Evolutionary conservation across 2,888 invertebrate species (phyloP).

Genomic region (Rhamnusium bicolor): DNA sequence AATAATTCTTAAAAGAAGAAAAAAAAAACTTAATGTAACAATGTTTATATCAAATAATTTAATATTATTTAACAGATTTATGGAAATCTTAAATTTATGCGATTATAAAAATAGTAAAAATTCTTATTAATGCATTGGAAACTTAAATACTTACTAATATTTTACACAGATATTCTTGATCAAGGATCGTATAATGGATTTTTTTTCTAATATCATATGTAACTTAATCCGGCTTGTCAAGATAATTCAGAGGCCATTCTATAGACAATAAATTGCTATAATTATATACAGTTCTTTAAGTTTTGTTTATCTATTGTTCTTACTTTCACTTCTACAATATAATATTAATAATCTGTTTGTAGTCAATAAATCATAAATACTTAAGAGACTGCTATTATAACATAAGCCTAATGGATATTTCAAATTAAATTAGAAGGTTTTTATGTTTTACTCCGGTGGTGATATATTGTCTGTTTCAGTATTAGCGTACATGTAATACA

Average conservation of each 20-base stretch:
- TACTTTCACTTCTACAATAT: conserved; percentile 36
- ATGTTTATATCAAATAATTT: no score
- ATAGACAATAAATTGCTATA: conserved; percentile 25
- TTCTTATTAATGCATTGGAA: no score
- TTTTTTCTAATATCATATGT: conserved; percentile 6
- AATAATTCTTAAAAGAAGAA: no score
- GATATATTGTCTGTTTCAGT: conserved; percentile 23
- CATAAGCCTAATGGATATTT: conserved; percentile 17
- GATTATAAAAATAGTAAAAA: no score
- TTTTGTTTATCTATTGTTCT: conserved; percentile 46
- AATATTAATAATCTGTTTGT: conserved; percentile 37
- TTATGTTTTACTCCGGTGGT: conserved; percentile 20
- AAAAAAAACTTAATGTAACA: no score
- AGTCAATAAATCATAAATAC: conserved; percentile 35
- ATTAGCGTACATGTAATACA: background rate
- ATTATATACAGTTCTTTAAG: conserved; percentile 37
- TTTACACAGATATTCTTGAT: background rate
- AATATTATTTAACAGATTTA: no score
- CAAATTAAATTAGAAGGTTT: conserved; percentile 28
- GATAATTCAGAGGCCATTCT: conserved; percentile 11
- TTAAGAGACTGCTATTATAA: conserved; percentile 36
- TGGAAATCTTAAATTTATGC: background rate
- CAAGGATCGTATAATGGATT: conserved; percentile 4
- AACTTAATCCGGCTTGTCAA: conserved; percentile 26
- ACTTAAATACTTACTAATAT: background rate